Conservation (phyloP, 2,888 invertebrate species). For the Merodon equestris region DNA sequence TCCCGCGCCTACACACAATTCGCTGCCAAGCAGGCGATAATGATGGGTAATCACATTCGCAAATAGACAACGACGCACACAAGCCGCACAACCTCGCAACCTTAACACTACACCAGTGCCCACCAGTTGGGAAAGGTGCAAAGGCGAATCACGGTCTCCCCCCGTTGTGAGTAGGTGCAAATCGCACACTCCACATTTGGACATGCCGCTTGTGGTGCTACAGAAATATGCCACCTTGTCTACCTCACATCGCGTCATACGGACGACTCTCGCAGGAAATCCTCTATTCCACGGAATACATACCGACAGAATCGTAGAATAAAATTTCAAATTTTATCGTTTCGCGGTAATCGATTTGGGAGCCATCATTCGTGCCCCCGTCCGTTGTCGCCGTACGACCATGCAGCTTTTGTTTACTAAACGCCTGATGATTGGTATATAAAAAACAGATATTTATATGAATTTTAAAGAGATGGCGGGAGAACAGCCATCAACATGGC, state of each 20-base stretch:
- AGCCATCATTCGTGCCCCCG: constrained; percentile 27
- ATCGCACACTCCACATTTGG: constrained; percentile 45
- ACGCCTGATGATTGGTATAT: constrained; percentile 66
- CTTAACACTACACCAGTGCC: constrained; percentile 16
- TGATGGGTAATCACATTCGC: constrained; percentile 57
- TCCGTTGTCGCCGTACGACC: neutral
- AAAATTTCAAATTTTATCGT: constrained; percentile 67
- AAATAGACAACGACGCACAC: constrained; percentile 7
- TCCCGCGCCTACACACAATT: constrained; percentile 40
- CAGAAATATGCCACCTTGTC: constrained; percentile 52
- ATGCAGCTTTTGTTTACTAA: constrained; percentile 60
- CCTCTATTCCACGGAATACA: constrained; percentile 40
- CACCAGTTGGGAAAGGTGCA: constrained; percentile 18
- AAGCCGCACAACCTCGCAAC: constrained; percentile 41
- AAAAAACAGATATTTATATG: constrained; percentile 66
- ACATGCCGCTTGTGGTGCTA: neutral
- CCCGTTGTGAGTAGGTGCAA: constrained; percentile 55
- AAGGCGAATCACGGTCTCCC: constrained; percentile 22
- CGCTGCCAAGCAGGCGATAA: constrained; percentile 44
- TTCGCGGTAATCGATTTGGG: constrained; percentile 65
- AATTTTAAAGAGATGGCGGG: constrained; percentile 54
- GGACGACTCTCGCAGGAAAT: constrained; percentile 43
- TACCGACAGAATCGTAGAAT: constrained; percentile 55
- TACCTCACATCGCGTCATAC: constrained; percentile 15
- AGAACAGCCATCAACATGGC: constrained; percentile 25